Conservation (phyloP, 2,113 vertebrate genomes). For the Apeltes quadracus region DNA sequence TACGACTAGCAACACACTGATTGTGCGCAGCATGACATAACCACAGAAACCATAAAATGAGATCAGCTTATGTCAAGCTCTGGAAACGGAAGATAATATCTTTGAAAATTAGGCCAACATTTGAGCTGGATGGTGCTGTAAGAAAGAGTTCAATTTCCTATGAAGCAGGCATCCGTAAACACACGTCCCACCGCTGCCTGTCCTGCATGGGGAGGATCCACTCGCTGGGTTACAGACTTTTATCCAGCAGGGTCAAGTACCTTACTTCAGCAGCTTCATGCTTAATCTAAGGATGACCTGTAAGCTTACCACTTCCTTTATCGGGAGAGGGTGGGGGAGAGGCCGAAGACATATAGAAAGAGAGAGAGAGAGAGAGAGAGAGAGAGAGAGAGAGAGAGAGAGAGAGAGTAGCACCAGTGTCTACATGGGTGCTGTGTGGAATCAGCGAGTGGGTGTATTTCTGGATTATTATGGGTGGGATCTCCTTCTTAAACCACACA, state of each 20-base stretch:
- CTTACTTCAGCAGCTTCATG: constrained; percentile 61
- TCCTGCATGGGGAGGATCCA: constrained; percentile 18
- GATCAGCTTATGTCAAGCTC: constrained; percentile 24
- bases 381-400: not conserved
- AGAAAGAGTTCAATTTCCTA: constrained; percentile 40
- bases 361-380: constrained; percentile 8
- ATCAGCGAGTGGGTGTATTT: constrained; percentile 25
- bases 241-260: constrained; percentile 67
- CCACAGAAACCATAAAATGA: constrained; percentile 13
- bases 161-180: constrained; percentile 48
- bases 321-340: constrained; percentile 28
- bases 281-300: constrained; percentile 76
- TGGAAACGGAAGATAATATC: constrained; percentile 36
- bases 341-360: not conserved
- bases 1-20: not conserved
- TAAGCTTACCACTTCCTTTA: constrained; percentile 62
- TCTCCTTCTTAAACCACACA: constrained; percentile 25
- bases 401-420: not conserved
- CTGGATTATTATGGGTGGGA: constrained; percentile 14
- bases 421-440: constrained; percentile 20
- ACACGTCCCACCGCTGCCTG: constrained; percentile 41
- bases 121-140: constrained; percentile 18
- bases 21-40: constrained; percentile 10
- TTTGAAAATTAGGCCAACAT: constrained; percentile 28
- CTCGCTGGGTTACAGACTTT: constrained; percentile 52